Base-by-base conservation (phyloP, 1,140 invertebrate genomes). In the Brachionus angularis region DNA sequence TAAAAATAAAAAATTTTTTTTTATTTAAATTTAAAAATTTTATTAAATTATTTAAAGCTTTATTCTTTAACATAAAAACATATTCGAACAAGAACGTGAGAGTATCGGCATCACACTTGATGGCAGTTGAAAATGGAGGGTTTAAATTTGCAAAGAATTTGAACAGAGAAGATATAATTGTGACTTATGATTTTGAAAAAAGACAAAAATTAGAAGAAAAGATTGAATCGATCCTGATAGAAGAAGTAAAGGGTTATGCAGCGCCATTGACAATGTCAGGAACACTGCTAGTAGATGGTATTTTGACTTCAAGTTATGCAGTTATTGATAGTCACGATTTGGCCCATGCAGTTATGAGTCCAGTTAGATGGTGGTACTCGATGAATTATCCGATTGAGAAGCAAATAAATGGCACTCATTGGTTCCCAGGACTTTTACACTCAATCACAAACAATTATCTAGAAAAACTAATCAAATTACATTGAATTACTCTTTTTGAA, bases 231-330 rank as follows among this genome's bases (percentile, higher is more conserved):
- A 67, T 50, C 47, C 47, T 67, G 18, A 46, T 67, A 5, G 62
- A 67, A 16, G 16, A 27, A 23, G 62, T 67, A 0, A 34, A 67
- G 18, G 62, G 62, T 50, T 67, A 67, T 50, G 62, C 62, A 27
- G 94, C 94, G 1, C 95, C 95, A 0, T 83, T 98, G 10, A 98
- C 95, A 0, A 79, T 79, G 16, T 85, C 86, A 7, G 95, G 95
- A 1, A 95, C 89, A 23, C 82, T 98, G 12, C 84, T 98, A 27
- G 90, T 97, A 1, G 88, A 98, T 79, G 88, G 89, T 71, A 87
- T 95, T 3, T 85, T 93, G 1, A 90, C 90, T 1, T 96, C 93
- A 0, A 97, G 93, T 79, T 98, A 98, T 81, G 93, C 94, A 0
- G 83, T 92, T 5, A 85, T 97, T n/a, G 85, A 89, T 77, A 91